Evolutionary conservation across 2,888 invertebrate genomes (phyloP).

Genomic region (Dryomyza anilis): DNA sequence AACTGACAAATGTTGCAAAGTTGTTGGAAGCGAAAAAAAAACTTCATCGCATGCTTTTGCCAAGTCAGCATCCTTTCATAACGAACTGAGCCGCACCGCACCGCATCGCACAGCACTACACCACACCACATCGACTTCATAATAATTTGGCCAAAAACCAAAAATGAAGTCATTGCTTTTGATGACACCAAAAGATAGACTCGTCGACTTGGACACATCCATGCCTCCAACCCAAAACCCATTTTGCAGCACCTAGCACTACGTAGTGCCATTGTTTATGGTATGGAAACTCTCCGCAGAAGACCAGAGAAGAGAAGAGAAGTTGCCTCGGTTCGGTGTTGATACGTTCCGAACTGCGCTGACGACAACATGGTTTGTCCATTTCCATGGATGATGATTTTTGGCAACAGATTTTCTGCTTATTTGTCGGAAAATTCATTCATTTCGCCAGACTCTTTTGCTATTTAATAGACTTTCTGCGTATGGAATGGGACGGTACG

Average conservation of each 20-base stretch:
- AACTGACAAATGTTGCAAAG: background rate
- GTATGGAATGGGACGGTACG: background rate
- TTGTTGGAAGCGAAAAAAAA: background rate
- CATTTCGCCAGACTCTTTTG: conserved; percentile 11
- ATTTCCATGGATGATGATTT: conserved; percentile 23
- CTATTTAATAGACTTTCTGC: conserved; percentile 13
- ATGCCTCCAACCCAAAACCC: background rate
- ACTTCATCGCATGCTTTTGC: conserved; percentile 16
- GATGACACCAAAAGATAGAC: conserved; percentile 47
- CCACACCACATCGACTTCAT: conserved; percentile 36
- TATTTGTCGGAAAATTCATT: conserved; percentile 21
- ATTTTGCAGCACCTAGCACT: background rate
- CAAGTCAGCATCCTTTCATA: conserved; percentile 23
- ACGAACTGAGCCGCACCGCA: no score
- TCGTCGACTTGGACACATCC: conserved; percentile 8
- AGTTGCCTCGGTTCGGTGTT: no score
- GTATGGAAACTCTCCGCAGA: no score
- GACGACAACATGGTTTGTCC: conserved; percentile 16
- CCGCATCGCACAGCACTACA: background rate
- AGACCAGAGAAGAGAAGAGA: no score
- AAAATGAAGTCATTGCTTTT: conserved; percentile 44
- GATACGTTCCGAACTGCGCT: background rate
- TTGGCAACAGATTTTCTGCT: conserved; percentile 26
- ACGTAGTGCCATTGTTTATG: background rate
- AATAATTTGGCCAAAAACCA: conserved; percentile 45